Evolutionary conservation across 2,888 invertebrate species (phyloP), one percentile per base, ranked within the genome.

Genomic region (Pterostichus niger): DNA sequence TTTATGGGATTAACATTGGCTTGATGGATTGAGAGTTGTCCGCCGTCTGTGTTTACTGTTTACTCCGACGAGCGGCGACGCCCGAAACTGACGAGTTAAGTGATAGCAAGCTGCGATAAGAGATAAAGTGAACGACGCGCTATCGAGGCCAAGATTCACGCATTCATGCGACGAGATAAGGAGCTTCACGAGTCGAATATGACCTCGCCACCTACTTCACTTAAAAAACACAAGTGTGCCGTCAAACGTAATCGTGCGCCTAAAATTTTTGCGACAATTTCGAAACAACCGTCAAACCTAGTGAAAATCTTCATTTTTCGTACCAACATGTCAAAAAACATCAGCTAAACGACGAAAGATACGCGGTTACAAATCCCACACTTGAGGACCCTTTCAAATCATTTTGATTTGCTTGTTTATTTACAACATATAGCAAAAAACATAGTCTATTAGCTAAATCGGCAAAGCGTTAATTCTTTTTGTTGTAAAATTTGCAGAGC

Each of bases 11-110:
- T 81, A 81, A 81, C 81, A 56, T 46, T 13, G 44, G 54, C 49
- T 81, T 81, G 81, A 81, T 81, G 68, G 81, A 81, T 81, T 81
- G 81, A 81, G 44, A 71, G 71, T 71, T 81, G 73, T 71, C 54
- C 71, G 71, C 71, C 81, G 71, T 81, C 44, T 64, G 24, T 73
- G 81, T 71, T 52, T 73, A 81, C 71, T 81, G 81, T 81, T 81
- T 81, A 81, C 56, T 81, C 13, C 52, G 46, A 9, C n/a, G 24
- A 10, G 64, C 54, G 13, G 56, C 40, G 73, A 71, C 71, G 73
- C 56, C 52, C 54, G 81, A 24, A 52, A 52, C 68, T 80, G 80
- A 80, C 80, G 80, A 13, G 68, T 68, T 80, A 81, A 81, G 71
- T 81, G 81, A 81, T 71, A 81, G 81, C 68, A 11, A 81, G 81